Conservation (phyloP, 2,113 vertebrate species). For the Euleptes europaea region DNA sequence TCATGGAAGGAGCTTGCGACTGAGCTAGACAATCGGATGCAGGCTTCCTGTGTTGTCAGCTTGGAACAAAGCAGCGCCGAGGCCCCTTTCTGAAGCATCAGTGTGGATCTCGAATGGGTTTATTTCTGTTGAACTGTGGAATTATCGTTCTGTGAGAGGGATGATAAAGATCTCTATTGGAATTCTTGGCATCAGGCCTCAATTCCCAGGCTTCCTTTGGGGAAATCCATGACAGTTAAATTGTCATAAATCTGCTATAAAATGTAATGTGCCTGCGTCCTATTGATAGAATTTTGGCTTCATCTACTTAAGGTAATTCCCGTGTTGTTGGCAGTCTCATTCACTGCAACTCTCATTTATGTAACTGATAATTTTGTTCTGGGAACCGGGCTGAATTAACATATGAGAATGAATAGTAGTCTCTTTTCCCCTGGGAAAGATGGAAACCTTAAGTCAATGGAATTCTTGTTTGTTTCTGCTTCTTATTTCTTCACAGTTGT, state of each 20-base stretch:
- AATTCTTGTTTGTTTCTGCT: not conserved
- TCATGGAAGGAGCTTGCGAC: too few species aligned
- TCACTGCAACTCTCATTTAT: not conserved
- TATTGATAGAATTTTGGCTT: not conserved
- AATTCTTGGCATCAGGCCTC: not conserved
- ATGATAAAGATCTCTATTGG: not conserved
- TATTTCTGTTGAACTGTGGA: too few species aligned
- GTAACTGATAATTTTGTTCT: not conserved
- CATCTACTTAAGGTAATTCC: not conserved
- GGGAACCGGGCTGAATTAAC: not conserved
- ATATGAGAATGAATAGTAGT: not conserved
- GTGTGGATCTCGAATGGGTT: too few species aligned
- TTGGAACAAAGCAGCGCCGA: too few species aligned
- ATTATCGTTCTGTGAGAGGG: not conserved
- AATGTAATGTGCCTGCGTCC: not conserved
- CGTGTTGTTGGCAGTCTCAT: not conserved
- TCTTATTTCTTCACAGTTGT: not conserved
- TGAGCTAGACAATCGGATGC: too few species aligned
- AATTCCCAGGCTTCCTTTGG: not conserved
- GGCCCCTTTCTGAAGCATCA: too few species aligned
- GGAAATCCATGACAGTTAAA: not conserved
- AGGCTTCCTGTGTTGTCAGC: too few species aligned
- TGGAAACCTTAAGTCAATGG: not conserved
- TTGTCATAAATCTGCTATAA: not conserved
- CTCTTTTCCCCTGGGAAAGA: not conserved